Evolutionary conservation across 2,888 invertebrate species (phyloP), one percentile per base, ranked within the genome.

Genomic region (Drosophila maculinotata): DNA sequence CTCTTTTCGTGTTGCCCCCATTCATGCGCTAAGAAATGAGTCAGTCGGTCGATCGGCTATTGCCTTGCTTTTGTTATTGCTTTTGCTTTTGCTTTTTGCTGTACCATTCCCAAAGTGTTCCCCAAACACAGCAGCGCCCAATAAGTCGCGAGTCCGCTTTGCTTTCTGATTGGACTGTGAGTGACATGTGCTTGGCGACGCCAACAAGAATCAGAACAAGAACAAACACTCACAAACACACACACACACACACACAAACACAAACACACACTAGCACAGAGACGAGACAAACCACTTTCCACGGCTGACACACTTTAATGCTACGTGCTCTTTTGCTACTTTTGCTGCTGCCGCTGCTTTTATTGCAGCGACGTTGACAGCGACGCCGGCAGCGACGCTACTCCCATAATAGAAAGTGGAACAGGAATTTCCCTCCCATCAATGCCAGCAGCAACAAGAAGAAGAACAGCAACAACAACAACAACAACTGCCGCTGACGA

Each of bases 391-490:
- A 44, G 70, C 71, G 74, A 54, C 59, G 76, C 68, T 83, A 85
- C 88, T 90, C 90, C 90, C 82, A 88, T 88, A 88, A 88, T 89
- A 89, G 90, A 89, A 89, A 89, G 89, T 89, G 89, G 89, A 89
- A 89, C 89, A 89, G 89, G 89, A 89, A 90, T 90, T 90, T 89
- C 86, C 88, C 82, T 78, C 87, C 78, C 69, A 76, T 73, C 60
- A 74, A 70, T 76, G 70, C 76, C 79, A 79, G 69, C 59, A 35
- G 51, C 66, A 70, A 58, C 59, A 62, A 33, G 56, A 42, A 7
- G 48, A 53, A 0, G 53, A 53, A 31, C 57, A 62, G 44, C 49
- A 53, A 35, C 59, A 60, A 25, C 36, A 58, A 8, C 38, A 25
- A 23, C 44, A 26, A n/a, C 20, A 20, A 57, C 67, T 45, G 59